phyloP scores from a whole-genome alignment of 2,797 vertebrate species.

The Helostoma temminkii region DNA sequence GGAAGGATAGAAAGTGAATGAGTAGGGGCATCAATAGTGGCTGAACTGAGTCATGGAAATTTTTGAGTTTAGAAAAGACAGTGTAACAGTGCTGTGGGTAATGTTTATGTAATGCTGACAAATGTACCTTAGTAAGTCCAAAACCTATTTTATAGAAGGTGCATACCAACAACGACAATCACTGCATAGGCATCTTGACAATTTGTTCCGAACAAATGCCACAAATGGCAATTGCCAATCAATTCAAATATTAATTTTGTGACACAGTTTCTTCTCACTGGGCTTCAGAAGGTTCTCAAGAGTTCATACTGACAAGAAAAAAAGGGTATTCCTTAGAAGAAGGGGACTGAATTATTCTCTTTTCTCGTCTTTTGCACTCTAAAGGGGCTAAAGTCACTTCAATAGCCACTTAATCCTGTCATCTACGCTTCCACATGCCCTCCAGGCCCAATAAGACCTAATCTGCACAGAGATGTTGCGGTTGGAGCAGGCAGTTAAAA shows the following conservation, averaged over 20 bases:
- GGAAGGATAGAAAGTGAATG: slow-evolving; percentile 65
- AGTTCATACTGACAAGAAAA: slow-evolving; percentile 84
- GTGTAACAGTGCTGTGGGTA: background rate
- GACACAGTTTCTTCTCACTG: background rate
- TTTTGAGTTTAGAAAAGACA: background rate
- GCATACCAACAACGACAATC: slow-evolving; percentile 85
- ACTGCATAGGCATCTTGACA: slow-evolving; percentile 85
- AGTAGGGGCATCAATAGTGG: slow-evolving; percentile 45
- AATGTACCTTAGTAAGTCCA: background rate
- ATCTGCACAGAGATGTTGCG: slow-evolving; percentile 91
- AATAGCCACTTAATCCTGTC: slow-evolving; percentile 98
- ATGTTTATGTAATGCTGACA: background rate
- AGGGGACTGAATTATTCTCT: slow-evolving; percentile 86
- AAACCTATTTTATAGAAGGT: background rate
- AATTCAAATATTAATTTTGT: background rate
- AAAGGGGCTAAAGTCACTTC: slow-evolving; percentile 97
- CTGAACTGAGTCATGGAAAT: slow-evolving; percentile 46
- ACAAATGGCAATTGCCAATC: background rate
- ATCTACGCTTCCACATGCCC: slow-evolving; percentile 95
- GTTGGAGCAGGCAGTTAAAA: slow-evolving; percentile 93
- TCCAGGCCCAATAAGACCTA: slow-evolving; percentile 93
- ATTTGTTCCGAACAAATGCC: slow-evolving; percentile 78
- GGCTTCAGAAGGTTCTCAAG: slow-evolving; percentile 43
- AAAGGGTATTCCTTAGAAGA: slow-evolving; percentile 77
- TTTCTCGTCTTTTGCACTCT: slow-evolving; percentile 89